A percentile compares a stretch with the other conserved stretches of the same genome.
Conservation (phyloP, 2,888 invertebrate genomes). For the Capitulum mitella region DNA sequence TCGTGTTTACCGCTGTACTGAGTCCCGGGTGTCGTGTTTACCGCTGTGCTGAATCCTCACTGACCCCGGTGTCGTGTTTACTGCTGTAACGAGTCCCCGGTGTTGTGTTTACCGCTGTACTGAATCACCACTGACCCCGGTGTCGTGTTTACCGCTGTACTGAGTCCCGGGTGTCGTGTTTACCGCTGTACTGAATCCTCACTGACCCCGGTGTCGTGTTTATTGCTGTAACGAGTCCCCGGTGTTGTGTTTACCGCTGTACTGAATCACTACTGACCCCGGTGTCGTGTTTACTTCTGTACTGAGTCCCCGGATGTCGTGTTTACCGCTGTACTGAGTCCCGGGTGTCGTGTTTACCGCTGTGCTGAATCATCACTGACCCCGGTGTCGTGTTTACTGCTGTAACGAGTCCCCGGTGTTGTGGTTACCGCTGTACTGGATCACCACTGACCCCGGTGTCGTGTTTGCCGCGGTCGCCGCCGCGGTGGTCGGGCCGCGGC, state of each 20-base stretch:
- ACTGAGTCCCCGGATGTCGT: too few relatives aligned
- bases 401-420: conserved; percentile 35
- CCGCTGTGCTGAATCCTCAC: not conserved
- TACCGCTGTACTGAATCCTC: too few relatives aligned
- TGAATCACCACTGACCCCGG: conserved; percentile 34
- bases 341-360: not conserved
- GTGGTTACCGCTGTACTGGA: conserved; percentile 34
- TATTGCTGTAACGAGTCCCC: too few relatives aligned
- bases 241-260: too few relatives aligned
- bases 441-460: conserved; percentile 34
- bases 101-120: too few relatives aligned
- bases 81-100: too few relatives aligned
- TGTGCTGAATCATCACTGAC: not conserved
- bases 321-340: too few relatives aligned
- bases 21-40: not conserved
- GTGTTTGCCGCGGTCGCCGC: conserved; percentile 34
- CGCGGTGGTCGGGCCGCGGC: conserved; percentile 32
- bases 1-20: too few relatives aligned
- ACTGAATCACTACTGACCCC: too few relatives aligned
- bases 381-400: not conserved
- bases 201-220: too few relatives aligned
- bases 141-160: conserved; percentile 35
- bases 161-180: too few relatives aligned
- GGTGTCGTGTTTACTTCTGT: too few relatives aligned
- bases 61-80: not conserved